Base-by-base conservation (phyloP, 1,140 invertebrate genomes). In the Aphidius gifuensis region DNA sequence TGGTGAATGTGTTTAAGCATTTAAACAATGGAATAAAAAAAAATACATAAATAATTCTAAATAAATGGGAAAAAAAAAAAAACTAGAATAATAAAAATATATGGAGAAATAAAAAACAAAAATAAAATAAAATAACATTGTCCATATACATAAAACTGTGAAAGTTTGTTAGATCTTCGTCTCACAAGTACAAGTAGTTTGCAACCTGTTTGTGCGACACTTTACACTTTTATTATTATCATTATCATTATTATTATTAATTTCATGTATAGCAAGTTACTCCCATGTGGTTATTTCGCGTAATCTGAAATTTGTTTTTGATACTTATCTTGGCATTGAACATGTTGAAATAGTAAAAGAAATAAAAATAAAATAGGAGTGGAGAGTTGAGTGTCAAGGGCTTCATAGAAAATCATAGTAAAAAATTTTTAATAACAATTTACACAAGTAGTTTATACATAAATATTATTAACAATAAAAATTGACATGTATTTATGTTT, bases 101-200 rank as follows among this genome's bases (percentile, higher is more conserved):
- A 32, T 32, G 23, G 23, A 32, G 23, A 32, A 32, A 32, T 32
- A 32, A 32, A 32, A 32, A 32, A 32, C 2, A 32, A 32, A 32
- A 32, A 32, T 3, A 32, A 32, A 32, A 32, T 32, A 32, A 32
- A 32, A 32, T 32, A 32, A 32, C 23, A 32, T 32, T 32, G 23
- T 4, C 49, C 42, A 53, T 54, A 45, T 50, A 53, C 16, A 43
- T 23, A 39, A 16, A 53, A 45, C 6, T 21, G 59, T 51, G 59
- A 60, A 60, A 60, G 59, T 60, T 60, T 42, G 50, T 49, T 60
- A 54, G 59, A 45, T 49, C 23, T 32, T 60, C 21, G 59, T 51
- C 53, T 44, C 59, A 43, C 50, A 55, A 55, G 40, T 16, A 16
- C 16, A 16, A 32, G 23, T 32, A 32, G 53, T 55, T 55, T 40